Percentiles rank a stretch among this genome's conserved stretches.
Evolutionary conservation across 2,797 vertebrate genomes (phyloP).

Genomic region (Pteronotus mesoamericanus): DNA sequence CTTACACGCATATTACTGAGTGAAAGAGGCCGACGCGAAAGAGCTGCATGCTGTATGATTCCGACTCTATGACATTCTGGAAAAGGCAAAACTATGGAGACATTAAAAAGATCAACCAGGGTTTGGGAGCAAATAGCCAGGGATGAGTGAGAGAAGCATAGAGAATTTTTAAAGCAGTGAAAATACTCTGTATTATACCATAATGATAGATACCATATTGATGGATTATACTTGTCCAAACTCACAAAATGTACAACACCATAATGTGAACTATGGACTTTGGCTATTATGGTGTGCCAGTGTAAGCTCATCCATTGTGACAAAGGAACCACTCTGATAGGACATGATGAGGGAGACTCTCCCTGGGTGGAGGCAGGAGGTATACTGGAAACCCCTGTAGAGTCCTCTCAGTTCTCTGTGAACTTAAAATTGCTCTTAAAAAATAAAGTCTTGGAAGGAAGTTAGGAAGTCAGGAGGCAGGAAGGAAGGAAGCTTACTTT

Average conservation of each 20-base stretch:
- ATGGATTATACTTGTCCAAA: background rate
- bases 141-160: background rate
- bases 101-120: background rate
- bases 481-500: background rate
- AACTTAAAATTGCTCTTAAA: background rate
- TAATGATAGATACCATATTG: background rate
- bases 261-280: background rate
- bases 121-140: background rate
- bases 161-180: background rate
- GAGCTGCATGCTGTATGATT: background rate
- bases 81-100: background rate
- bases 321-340: background rate
- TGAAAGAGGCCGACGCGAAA: background rate
- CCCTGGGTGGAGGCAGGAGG: background rate
- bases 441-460: background rate
- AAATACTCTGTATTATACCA: background rate
- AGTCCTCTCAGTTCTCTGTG: background rate
- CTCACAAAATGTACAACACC: background rate
- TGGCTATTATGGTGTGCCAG: background rate
- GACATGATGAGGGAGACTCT: background rate
- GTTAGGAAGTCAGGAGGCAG: too few relatives aligned
- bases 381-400: background rate
- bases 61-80: background rate
- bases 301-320: background rate
- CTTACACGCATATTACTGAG: background rate